Evolutionary conservation across 2,113 vertebrate species (phyloP).

Genomic region (Ia io): DNA sequence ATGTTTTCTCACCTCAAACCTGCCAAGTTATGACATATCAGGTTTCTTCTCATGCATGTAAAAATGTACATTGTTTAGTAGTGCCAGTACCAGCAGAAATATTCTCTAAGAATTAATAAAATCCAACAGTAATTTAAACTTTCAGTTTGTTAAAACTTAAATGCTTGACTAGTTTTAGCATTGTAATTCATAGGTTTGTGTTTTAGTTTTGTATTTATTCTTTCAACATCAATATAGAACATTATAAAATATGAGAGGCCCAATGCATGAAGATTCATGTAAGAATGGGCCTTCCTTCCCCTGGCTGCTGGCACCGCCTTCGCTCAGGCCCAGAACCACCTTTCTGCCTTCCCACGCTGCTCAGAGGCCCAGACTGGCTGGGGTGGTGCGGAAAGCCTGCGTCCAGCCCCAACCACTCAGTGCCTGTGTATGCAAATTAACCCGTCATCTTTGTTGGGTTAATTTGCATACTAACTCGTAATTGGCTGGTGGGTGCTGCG

Average conservation of each 20-base stretch:
- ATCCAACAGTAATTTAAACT: not conserved
- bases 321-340: too few species aligned
- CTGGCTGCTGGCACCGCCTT: too few species aligned
- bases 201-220: constrained; percentile 9
- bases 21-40: not conserved
- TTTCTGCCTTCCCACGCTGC: too few species aligned
- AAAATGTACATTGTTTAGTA: not conserved
- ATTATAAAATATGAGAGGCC: not conserved
- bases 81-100: not conserved
- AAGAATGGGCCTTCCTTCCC: too few species aligned
- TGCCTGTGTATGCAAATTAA: too few species aligned
- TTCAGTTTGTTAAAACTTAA: not conserved
- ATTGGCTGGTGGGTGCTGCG: too few species aligned
- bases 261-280: too few species aligned
- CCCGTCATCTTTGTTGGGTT: too few species aligned
- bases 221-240: not conserved
- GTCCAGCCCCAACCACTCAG: too few species aligned
- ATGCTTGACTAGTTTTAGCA: not conserved
- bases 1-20: not conserved
- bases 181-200: not conserved
- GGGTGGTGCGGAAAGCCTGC: too few species aligned
- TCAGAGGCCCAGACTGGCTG: too few species aligned
- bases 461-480: too few species aligned
- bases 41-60: not conserved
- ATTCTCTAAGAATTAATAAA: not conserved